A percentile compares a stretch with the other conserved stretches of the same genome.
phyloP scores from a whole-genome alignment of 2,888 invertebrate species.

The Chloroclystis v-ata region DNA sequence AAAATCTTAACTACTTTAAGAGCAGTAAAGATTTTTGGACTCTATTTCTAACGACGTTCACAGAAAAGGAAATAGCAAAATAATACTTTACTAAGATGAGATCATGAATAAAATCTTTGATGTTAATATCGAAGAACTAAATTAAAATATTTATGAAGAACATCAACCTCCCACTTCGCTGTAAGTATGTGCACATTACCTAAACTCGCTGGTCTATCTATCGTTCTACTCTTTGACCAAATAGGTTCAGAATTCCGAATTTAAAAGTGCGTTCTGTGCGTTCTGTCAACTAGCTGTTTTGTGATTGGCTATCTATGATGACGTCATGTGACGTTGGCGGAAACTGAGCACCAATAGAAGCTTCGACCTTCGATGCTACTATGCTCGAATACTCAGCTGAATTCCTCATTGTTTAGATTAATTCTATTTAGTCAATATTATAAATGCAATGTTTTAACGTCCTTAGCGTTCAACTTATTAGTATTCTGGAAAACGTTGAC shows the following conservation, averaged over 20 bases:
- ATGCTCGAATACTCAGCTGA: conserved; percentile 31
- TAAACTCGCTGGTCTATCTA: conserved; percentile 17
- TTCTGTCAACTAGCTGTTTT: conserved; percentile 30
- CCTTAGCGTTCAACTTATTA: neutral
- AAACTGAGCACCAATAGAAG: conserved; percentile 38
- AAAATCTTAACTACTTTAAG: too few relatives aligned
- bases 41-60: too few relatives aligned
- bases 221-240: conserved; percentile 27
- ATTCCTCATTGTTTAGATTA: conserved; percentile 22
- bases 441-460: conserved; percentile 1
- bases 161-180: neutral
- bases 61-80: too few relatives aligned
- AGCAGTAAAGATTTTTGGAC: too few relatives aligned
- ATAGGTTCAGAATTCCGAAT: conserved; percentile 31
- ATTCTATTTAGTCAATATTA: neutral
- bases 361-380: conserved; percentile 39
- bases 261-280: conserved; percentile 35
- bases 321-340: conserved; percentile 38
- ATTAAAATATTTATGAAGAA: conserved; percentile 21
- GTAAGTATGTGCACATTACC: conserved; percentile 6
- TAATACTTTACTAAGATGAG: conserved; percentile 9
- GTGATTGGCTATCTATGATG: conserved; percentile 35
- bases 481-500: too few relatives aligned
- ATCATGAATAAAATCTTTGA: conserved; percentile 23
- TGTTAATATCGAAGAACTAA: conserved; percentile 21